These are phyloP conservation scores for Cataglyphis altisquamis DNA, from an alignment of 2,888 invertebrate genomes.

Conservation along the genomic window DNA sequence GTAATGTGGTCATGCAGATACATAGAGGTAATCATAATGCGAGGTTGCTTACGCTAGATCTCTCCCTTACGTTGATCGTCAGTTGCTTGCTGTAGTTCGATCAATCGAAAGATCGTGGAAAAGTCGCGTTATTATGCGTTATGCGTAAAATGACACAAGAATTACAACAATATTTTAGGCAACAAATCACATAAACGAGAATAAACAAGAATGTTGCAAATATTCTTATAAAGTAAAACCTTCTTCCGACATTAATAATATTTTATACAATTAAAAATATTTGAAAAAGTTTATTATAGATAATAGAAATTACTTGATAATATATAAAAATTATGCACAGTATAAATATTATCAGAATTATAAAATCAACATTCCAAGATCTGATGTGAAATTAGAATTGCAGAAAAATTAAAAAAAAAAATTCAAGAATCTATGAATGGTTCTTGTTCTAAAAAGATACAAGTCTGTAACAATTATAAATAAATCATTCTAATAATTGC, in stretches of 20 bases:
- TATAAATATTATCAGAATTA: slow-evolving; percentile 24
- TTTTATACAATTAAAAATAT: slow-evolving; percentile 17
- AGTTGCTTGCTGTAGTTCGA: slow-evolving; percentile 45
- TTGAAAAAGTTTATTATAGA: background rate
- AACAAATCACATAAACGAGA: slow-evolving; percentile 23
- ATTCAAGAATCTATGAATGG: slow-evolving; percentile 12
- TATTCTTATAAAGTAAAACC: slow-evolving; percentile 34
- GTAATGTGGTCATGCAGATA: slow-evolving; percentile 66
- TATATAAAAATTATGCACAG: slow-evolving; percentile 15
- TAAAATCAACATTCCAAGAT: background rate
- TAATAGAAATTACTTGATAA: slow-evolving; percentile 31
- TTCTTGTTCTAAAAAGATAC: slow-evolving; percentile 9
- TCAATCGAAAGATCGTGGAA: slow-evolving; percentile 53
- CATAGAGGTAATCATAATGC: slow-evolving; percentile 75
- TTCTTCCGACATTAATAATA: slow-evolving; percentile 13
- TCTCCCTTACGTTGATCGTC: slow-evolving; percentile 47
- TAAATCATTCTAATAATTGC: background rate
- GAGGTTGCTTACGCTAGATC: slow-evolving; percentile 66
- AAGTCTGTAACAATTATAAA: background rate
- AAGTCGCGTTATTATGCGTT: slow-evolving; percentile 27
- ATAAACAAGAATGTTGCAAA: background rate
- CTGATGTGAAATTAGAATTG: background rate
- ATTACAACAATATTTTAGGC: slow-evolving; percentile 22
- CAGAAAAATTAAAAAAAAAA: background rate
- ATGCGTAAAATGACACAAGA: slow-evolving; percentile 31